Evolutionary conservation across 1,140 invertebrate species (phyloP), one percentile per base, ranked within the genome.

Genomic region (Conopomorpha cramerella): DNA sequence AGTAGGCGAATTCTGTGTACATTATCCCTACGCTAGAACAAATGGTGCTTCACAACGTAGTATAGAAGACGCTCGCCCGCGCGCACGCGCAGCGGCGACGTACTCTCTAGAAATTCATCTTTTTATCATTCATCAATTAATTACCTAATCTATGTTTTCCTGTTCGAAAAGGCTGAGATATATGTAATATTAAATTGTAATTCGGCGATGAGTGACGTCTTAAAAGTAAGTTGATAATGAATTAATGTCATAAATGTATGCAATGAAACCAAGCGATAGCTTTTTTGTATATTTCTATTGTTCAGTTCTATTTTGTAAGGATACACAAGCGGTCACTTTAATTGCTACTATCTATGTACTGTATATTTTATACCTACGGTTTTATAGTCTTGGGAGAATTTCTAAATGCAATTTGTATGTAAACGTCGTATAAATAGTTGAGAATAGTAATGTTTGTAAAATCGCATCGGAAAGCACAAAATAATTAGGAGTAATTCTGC

Each of bases 21-120:
- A 74, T 74, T 71, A 55, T 66, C 67, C 70, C 63, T 74, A 74
- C 63, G 67, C 70, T 74, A 72, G 65, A 74, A 74, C 67, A 70
- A 68, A 74, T 74, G 70, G 70, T 74, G 70, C 70, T 72, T 72
- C 67, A 70, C 63, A 56, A 62, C 50, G 70, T 74, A 72, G 70
- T 60, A 49, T 19, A 31, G n/a, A n/a, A n/a, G 32, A 7, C 37
- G 12, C 16, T 11, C 11, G 15, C 6, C 37, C 19, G 27, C 19
- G 55, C 33, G 44, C 39, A 35, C 33, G 43, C 38, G 49, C 26
- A 46, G 40, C 2, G 30, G 44, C 45, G 46, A 45, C 47, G 41
- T 50, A 50, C 48, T 43, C 41, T 42, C 41, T 44, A 56, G 59
- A 60, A 63, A 55, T 51, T 49, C 25, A 34, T 34, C 16, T 19